Conservation (phyloP, 1,140 invertebrate genomes). For the Formica selysi region DNA sequence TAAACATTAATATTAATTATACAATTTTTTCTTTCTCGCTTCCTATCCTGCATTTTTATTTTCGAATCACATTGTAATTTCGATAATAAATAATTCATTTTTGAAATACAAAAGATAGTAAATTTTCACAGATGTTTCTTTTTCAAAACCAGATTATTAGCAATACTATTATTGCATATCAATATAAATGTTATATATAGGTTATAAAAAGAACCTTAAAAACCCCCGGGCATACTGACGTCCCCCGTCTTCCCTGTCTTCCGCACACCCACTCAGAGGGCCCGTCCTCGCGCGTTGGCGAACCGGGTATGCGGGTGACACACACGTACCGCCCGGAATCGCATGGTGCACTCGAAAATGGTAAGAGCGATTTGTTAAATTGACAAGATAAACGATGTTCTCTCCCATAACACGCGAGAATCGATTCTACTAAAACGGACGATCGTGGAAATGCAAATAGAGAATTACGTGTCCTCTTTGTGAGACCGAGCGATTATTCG, state of each 20-base stretch:
- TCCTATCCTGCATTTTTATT: background rate
- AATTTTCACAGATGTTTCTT: background rate
- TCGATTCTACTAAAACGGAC: slow-evolving; percentile 43
- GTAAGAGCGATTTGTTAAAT: slow-evolving; percentile 54
- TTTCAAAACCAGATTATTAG: background rate
- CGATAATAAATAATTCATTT: background rate
- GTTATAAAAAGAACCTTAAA: background rate
- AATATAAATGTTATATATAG: background rate
- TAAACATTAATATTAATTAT: background rate
- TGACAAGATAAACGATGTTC: slow-evolving; percentile 48
- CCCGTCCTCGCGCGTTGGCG: slow-evolving; percentile 60
- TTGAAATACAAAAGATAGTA: background rate
- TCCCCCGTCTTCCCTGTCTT: background rate
- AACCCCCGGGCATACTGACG: background rate
- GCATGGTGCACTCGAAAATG: slow-evolving; percentile 32
- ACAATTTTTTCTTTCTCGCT: background rate
- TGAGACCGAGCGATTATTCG: slow-evolving; percentile 13
- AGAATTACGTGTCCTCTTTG: slow-evolving; percentile 30
- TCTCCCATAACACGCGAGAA: slow-evolving; percentile 5
- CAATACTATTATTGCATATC: background rate
- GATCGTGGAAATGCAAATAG: slow-evolving; percentile 42
- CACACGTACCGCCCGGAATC: slow-evolving; percentile 1
- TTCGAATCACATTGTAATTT: background rate
- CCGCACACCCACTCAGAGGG: slow-evolving; percentile 16
- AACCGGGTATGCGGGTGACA: slow-evolving; percentile 57